Conservation (phyloP, 2,888 invertebrate genomes). For the Rhingia campestris region DNA sequence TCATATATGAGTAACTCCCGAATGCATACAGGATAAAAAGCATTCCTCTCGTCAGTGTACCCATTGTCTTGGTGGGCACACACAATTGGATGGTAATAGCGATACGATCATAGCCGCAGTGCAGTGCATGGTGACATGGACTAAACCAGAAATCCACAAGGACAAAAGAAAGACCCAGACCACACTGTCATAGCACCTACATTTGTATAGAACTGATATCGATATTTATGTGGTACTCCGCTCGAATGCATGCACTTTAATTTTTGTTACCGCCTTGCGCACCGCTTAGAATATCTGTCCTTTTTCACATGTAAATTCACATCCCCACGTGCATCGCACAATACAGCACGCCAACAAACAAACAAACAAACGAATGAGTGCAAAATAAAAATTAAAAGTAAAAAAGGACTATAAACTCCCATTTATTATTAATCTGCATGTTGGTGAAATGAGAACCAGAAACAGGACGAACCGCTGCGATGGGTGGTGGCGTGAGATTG, state of each 20-base stretch:
- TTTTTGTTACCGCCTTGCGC: background rate
- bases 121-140: background rate
- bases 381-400: constrained; percentile 2
- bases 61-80: constrained; percentile 35
- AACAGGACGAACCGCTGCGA: constrained; percentile 11
- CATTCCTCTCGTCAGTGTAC: constrained; percentile 20
- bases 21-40: background rate
- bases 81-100: constrained; percentile 32
- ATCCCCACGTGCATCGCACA: background rate
- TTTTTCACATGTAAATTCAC: constrained; percentile 56
- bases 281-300: constrained; percentile 10
- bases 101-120: constrained; percentile 12
- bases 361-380: too few species aligned
- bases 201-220: constrained; percentile 25
- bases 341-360: background rate
- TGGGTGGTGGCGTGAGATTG: constrained; percentile 8
- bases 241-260: constrained; percentile 26
- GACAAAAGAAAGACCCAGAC: background rate
- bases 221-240: constrained; percentile 27
- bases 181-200: constrained; percentile 6
- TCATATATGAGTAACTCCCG: constrained; percentile 16
- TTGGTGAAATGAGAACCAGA: constrained; percentile 34
- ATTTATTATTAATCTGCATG: constrained; percentile 54
- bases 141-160: background rate
- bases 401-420: constrained; percentile 38